Conservation (phyloP, 2,888 invertebrate species). For the Noctua fimbriata region DNA sequence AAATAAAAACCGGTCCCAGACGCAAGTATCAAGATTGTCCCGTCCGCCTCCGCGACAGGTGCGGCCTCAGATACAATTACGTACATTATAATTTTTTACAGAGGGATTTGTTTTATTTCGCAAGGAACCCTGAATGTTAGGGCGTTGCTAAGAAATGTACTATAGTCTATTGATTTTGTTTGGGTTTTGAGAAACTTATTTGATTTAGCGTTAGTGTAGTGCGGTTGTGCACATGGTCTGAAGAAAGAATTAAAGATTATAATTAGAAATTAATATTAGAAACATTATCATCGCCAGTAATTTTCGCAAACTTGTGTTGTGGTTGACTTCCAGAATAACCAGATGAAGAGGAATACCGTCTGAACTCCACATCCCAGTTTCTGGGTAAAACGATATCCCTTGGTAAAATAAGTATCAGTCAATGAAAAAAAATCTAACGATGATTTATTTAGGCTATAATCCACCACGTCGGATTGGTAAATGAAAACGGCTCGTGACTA, state of each 20-base stretch:
- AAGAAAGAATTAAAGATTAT: background rate
- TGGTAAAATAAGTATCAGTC: no score
- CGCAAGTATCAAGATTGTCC: slow-evolving; percentile 58
- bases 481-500: no score
- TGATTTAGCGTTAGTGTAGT: background rate
- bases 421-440: background rate
- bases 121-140: slow-evolving; percentile 55
- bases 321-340: background rate
- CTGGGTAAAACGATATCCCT: no score
- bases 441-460: background rate
- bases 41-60: slow-evolving; percentile 51
- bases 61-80: slow-evolving; percentile 78
- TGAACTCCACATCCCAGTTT: no score
- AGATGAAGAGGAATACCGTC: background rate
- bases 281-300: no score
- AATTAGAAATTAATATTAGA: no score
- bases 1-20: background rate
- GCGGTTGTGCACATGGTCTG: background rate
- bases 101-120: slow-evolving; percentile 73
- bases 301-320: no score
- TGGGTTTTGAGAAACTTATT: slow-evolving; percentile 11
- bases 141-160: slow-evolving; percentile 49
- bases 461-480: background rate
- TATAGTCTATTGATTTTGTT: slow-evolving; percentile 47
- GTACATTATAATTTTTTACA: slow-evolving; percentile 79